Conservation (phyloP, 2,797 vertebrate species). For the Carapus acus region DNA sequence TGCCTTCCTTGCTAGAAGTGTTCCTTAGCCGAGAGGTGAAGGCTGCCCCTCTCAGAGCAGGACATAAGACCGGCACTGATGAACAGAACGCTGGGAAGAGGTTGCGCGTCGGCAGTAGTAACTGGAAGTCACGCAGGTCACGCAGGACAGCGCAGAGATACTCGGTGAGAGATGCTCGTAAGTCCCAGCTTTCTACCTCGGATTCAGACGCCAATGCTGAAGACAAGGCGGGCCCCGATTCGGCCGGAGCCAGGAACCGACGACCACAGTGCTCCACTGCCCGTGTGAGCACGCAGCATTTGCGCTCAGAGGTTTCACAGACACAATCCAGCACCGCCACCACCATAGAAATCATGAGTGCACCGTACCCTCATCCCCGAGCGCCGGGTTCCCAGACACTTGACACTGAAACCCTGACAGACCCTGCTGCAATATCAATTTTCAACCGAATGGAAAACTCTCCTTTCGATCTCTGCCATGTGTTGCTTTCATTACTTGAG, state of each 20-base stretch:
- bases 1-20: slow-evolving; percentile 77
- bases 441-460: slow-evolving; percentile 83
- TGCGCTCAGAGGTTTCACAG: slow-evolving; percentile 60
- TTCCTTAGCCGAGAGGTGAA: slow-evolving; percentile 80
- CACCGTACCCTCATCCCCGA: slow-evolving; percentile 62
- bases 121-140: slow-evolving; percentile 74
- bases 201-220: slow-evolving; percentile 90
- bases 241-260: slow-evolving; percentile 64
- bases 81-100: slow-evolving; percentile 69
- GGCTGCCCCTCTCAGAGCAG: slow-evolving; percentile 63
- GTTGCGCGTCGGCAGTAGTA: slow-evolving; percentile 57
- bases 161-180: slow-evolving; percentile 84
- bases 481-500: slow-evolving; percentile 89
- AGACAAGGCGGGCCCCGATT: slow-evolving; percentile 66
- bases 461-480: slow-evolving; percentile 90
- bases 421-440: slow-evolving; percentile 75
- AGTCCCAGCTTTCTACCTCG: slow-evolving; percentile 87
- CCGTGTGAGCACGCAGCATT: slow-evolving; percentile 68
- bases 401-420: slow-evolving; percentile 70
- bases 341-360: slow-evolving; percentile 57
- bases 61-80: slow-evolving; percentile 76
- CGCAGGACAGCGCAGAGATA: slow-evolving; percentile 81
- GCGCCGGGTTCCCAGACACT: slow-evolving; percentile 58
- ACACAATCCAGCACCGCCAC: slow-evolving; percentile 27
- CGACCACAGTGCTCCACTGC: slow-evolving; percentile 72